These are phyloP conservation scores for Aricia artaxerxes DNA, from an alignment of 2,888 invertebrate genomes.

Conservation along the genomic window DNA sequence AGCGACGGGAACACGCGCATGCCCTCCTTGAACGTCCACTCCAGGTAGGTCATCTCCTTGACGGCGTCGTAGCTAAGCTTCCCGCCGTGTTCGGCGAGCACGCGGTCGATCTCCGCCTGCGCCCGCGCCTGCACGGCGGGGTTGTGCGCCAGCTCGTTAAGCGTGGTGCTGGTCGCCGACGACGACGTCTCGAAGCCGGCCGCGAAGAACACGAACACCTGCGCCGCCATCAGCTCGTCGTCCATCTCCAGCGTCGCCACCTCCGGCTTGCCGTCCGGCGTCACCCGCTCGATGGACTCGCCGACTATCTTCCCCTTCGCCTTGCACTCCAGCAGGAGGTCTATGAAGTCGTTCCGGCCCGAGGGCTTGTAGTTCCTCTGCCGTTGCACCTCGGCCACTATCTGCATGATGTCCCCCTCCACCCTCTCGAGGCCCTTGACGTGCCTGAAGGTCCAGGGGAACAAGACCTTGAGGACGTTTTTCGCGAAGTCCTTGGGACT, in stretches of 20 bases:
- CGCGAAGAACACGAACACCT: slow-evolving; percentile 60
- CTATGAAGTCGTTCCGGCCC: slow-evolving; percentile 49
- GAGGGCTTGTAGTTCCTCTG: slow-evolving; percentile 56
- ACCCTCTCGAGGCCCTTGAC: slow-evolving; percentile 50
- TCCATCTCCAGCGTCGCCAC: slow-evolving; percentile 39
- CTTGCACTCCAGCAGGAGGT: slow-evolving; percentile 45
- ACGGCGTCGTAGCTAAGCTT: slow-evolving; percentile 58
- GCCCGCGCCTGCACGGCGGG: slow-evolving; percentile 54
- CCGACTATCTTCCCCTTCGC: slow-evolving; percentile 45
- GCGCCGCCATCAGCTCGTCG: slow-evolving; percentile 42
- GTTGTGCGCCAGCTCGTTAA: slow-evolving; percentile 60
- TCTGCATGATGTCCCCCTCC: slow-evolving; percentile 50
- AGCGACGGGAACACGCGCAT: slow-evolving; percentile 64
- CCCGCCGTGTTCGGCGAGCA: slow-evolving; percentile 50
- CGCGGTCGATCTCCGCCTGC: slow-evolving; percentile 56
- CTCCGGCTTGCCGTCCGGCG: slow-evolving; percentile 41
- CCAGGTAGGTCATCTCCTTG: slow-evolving; percentile 61
- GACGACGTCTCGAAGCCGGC: slow-evolving; percentile 76
- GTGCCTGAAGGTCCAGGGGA: slow-evolving; percentile 51
- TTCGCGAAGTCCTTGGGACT: slow-evolving; percentile 45
- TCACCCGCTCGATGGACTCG: slow-evolving; percentile 44
- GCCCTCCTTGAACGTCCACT: slow-evolving; percentile 58
- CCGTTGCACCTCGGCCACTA: slow-evolving; percentile 55
- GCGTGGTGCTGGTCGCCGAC: slow-evolving; percentile 61
- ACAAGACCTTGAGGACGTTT: slow-evolving; percentile 50